Percentiles rank a stretch among this genome's conserved stretches.
phyloP scores from a whole-genome alignment of 2,888 invertebrate genomes.

The Chironomus tentans region DNA sequence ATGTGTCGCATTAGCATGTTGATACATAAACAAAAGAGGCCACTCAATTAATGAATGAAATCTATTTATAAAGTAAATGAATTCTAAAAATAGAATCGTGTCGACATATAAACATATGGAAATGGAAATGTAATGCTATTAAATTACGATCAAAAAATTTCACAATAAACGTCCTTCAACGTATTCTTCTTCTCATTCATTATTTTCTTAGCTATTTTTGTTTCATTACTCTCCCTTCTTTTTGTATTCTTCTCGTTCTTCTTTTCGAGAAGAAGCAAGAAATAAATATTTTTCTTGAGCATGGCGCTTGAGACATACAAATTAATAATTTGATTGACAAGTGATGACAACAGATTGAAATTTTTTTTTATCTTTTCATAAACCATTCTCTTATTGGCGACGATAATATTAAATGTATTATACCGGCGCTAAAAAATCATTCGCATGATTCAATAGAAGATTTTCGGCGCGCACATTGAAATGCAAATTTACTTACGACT shows the following conservation, averaged over 20 bases:
- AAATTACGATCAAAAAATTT: not conserved
- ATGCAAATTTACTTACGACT: not conserved
- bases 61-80: not conserved
- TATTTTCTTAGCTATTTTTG: not conserved
- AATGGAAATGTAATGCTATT: not conserved
- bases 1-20: no score
- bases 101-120: not conserved
- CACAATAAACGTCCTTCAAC: constrained; percentile 15
- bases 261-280: not conserved
- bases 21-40: no score
- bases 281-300: not conserved
- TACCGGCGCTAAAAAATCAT: constrained; percentile 1
- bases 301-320: not conserved
- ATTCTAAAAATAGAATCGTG: not conserved
- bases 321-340: constrained; percentile 9
- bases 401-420: not conserved
- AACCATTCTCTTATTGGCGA: constrained; percentile 9
- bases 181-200: not conserved
- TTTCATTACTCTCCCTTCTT: not conserved
- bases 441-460: not conserved
- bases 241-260: not conserved
- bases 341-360: not conserved
- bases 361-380: not conserved
- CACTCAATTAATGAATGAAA: not conserved
- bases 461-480: not conserved